Evolutionary conservation across 2,888 invertebrate genomes (phyloP).

Genomic region (Andrena praecox): DNA sequence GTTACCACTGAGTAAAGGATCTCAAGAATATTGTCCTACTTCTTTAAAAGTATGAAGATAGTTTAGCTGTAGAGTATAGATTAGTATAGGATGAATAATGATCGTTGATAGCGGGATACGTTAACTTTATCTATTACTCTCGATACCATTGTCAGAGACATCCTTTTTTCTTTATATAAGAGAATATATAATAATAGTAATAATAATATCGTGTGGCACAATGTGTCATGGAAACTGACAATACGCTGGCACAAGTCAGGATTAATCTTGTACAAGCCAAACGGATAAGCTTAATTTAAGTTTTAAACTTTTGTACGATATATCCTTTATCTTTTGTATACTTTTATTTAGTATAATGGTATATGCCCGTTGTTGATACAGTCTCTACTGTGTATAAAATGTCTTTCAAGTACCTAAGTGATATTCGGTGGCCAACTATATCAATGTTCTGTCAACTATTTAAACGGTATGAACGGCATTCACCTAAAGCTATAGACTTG

Average conservation of each 20-base stretch:
- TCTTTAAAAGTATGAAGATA: constrained; percentile 12
- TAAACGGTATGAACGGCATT: constrained; percentile 38
- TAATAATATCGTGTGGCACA: constrained; percentile 30
- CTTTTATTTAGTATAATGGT: constrained; percentile 45
- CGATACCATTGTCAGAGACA: constrained; percentile 20
- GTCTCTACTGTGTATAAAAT: constrained; percentile 47
- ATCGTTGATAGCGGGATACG: not conserved
- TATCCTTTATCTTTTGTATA: constrained; percentile 52
- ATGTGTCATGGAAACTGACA: constrained; percentile 62
- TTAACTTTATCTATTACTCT: not conserved
- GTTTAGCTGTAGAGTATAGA: constrained; percentile 6
- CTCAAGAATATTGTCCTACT: constrained; percentile 1
- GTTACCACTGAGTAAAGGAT: not conserved
- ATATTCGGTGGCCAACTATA: constrained; percentile 49
- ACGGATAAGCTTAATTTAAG: constrained; percentile 48
- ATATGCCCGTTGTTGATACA: constrained; percentile 22
- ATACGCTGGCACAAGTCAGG: constrained; percentile 70
- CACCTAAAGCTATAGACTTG: constrained; percentile 24
- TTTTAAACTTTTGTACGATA: constrained; percentile 49
- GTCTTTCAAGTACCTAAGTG: constrained; percentile 60
- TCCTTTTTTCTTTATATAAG: constrained; percentile 29
- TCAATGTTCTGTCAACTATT: constrained; percentile 32
- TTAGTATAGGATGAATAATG: constrained; percentile 10
- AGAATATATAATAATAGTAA: constrained; percentile 18
- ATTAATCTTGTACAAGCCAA: constrained; percentile 60